phyloP scores from a whole-genome alignment of 1,140 invertebrate genomes.

The Aphelenchoides avenae region DNA sequence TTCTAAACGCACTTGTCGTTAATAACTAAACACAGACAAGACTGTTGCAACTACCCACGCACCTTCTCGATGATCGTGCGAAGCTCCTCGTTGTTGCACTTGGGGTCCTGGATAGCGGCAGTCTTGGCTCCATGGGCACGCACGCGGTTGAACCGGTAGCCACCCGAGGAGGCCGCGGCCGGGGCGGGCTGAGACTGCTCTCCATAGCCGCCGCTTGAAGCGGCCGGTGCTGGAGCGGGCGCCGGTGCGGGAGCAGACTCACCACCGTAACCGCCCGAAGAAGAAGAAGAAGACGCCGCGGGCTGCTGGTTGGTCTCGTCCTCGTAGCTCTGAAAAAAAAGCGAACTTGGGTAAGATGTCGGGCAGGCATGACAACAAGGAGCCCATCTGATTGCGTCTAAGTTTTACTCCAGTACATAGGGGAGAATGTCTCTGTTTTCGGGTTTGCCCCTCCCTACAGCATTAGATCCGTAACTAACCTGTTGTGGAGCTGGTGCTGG shows the following conservation, averaged over 20 bases:
- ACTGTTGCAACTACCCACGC: neutral
- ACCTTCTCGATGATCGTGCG: slow-evolving; percentile 36
- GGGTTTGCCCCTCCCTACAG: too few relatives aligned
- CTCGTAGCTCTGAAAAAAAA: too few relatives aligned
- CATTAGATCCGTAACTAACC: too few relatives aligned
- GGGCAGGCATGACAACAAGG: too few relatives aligned
- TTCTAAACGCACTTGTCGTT: slow-evolving; percentile 34
- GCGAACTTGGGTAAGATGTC: too few relatives aligned
- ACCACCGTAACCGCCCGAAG: too few relatives aligned
- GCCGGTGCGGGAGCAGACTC: too few relatives aligned
- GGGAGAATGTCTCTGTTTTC: too few relatives aligned
- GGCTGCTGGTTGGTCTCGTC: too few relatives aligned
- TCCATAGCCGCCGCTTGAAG: slow-evolving; percentile 12
- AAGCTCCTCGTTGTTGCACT: slow-evolving; percentile 47
- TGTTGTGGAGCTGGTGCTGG: slow-evolving; percentile 9
- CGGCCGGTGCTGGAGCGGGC: slow-evolving; percentile 12
- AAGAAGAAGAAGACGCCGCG: too few relatives aligned
- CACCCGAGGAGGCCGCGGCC: slow-evolving; percentile 1
- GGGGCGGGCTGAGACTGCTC: slow-evolving; percentile 14
- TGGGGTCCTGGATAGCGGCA: slow-evolving; percentile 32
- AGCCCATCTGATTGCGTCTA: too few relatives aligned
- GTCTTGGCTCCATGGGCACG: slow-evolving; percentile 37
- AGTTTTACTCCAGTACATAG: too few relatives aligned
- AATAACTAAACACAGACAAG: neutral
- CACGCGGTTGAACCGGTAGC: slow-evolving; percentile 19